Evolutionary conservation across 2,113 vertebrate species (phyloP).

Genomic region (Ceratotherium simum): DNA sequence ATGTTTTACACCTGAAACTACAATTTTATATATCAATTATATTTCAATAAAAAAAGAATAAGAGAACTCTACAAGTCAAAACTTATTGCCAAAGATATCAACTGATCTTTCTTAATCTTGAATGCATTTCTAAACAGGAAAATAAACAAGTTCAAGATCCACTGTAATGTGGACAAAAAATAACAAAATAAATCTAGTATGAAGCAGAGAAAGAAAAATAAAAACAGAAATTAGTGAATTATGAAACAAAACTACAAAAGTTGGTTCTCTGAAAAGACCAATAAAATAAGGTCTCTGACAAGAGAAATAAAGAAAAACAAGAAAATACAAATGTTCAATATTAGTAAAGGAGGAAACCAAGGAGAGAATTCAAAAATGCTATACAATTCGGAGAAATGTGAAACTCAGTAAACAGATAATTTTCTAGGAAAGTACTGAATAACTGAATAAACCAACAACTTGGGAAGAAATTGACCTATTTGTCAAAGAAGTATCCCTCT

Average conservation of each 20-base stretch:
- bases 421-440: not conserved
- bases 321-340: not conserved
- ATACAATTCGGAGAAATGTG: not conserved
- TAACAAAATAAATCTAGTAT: not conserved
- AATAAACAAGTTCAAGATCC: not conserved
- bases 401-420: not conserved
- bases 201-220: not conserved
- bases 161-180: not conserved
- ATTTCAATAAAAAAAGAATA: not conserved
- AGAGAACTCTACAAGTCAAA: not conserved
- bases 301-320: not conserved
- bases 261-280: not conserved
- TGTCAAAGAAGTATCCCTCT: not conserved
- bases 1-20: not conserved
- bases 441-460: not conserved
- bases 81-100: not conserved
- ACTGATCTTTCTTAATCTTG: not conserved
- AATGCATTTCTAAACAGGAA: conserved; percentile 55
- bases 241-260: not conserved
- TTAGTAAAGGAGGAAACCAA: not conserved
- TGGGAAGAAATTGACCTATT: not conserved
- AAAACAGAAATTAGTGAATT: not conserved
- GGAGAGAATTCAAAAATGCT: not conserved
- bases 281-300: not conserved
- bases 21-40: not conserved